These are phyloP conservation scores for Phyllotreta striolata DNA, from an alignment of 2,888 invertebrate genomes.

Conservation along the genomic window DNA sequence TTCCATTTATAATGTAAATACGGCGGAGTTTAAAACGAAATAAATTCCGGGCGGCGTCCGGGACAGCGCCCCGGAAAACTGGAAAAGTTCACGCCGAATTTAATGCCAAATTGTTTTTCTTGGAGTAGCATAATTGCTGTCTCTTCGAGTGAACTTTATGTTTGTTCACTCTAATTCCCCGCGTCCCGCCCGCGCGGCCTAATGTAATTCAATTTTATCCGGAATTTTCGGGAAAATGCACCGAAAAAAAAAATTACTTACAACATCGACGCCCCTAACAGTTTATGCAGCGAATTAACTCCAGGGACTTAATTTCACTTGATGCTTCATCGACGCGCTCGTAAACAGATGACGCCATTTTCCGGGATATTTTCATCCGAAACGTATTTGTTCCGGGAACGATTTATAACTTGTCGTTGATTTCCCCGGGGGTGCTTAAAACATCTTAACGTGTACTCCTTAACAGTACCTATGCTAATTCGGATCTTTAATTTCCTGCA, in stretches of 20 bases:
- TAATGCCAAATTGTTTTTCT: slow-evolving; percentile 28
- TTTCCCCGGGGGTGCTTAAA: slow-evolving; percentile 45
- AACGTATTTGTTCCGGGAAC: slow-evolving; percentile 42
- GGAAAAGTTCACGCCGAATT: slow-evolving; percentile 26
- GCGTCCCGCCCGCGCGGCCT: too few relatives aligned
- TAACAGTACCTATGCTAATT: too few relatives aligned
- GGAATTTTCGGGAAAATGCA: too few relatives aligned
- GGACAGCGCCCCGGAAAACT: slow-evolving; percentile 15
- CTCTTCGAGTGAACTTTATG: slow-evolving; percentile 17
- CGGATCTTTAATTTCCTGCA: too few relatives aligned
- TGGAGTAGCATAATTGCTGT: slow-evolving; percentile 20
- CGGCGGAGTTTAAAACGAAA: background rate
- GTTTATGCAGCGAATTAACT: too few relatives aligned
- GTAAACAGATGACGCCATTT: too few relatives aligned
- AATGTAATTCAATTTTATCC: too few relatives aligned
- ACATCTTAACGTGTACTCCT: slow-evolving; percentile 44
- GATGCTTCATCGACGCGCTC: too few relatives aligned
- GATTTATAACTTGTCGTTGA: slow-evolving; percentile 42
- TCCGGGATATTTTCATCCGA: too few relatives aligned
- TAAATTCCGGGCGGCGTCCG: slow-evolving; percentile 15
- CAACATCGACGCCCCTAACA: too few relatives aligned
- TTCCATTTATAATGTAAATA: slow-evolving; percentile 1
- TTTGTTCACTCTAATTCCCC: slow-evolving; percentile 13
- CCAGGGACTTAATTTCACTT: too few relatives aligned
- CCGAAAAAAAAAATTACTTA: too few relatives aligned